Evolutionary conservation across 2,797 vertebrate genomes (phyloP).

Genomic region (Danio aesculapii): DNA sequence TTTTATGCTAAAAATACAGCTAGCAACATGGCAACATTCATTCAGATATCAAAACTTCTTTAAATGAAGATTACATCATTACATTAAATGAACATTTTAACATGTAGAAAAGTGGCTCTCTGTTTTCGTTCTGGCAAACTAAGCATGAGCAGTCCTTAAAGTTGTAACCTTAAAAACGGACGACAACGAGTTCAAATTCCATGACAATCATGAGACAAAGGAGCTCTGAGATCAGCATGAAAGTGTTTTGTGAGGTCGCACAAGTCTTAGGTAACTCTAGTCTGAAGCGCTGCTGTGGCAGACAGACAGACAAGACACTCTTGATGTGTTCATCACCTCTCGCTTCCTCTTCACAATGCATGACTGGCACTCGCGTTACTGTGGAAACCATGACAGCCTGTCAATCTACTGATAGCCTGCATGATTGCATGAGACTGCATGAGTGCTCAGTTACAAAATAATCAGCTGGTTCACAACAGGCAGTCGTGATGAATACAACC

Average conservation of each 20-base stretch:
- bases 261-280: background rate
- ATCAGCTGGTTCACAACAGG: background rate
- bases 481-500: background rate
- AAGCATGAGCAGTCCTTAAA: background rate
- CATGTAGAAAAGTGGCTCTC: background rate
- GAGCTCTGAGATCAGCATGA: background rate
- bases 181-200: background rate
- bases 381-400: slow-evolving; percentile 23
- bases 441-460: slow-evolving; percentile 13
- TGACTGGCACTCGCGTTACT: slow-evolving; percentile 27
- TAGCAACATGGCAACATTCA: background rate
- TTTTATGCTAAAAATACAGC: background rate
- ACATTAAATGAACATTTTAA: background rate
- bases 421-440: too few relatives aligned
- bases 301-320: slow-evolving; percentile 33
- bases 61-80: background rate
- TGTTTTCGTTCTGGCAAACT: background rate
- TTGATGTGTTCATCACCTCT: slow-evolving; percentile 35
- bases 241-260: slow-evolving; percentile 2
- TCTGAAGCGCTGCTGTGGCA: background rate
- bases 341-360: slow-evolving; percentile 27
- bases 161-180: background rate
- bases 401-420: slow-evolving; percentile 21
- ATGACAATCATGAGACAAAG: slow-evolving; percentile 15
- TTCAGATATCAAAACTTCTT: background rate